Conservation (phyloP, 2,113 vertebrate species). For the Amphilophus citrinellus region DNA sequence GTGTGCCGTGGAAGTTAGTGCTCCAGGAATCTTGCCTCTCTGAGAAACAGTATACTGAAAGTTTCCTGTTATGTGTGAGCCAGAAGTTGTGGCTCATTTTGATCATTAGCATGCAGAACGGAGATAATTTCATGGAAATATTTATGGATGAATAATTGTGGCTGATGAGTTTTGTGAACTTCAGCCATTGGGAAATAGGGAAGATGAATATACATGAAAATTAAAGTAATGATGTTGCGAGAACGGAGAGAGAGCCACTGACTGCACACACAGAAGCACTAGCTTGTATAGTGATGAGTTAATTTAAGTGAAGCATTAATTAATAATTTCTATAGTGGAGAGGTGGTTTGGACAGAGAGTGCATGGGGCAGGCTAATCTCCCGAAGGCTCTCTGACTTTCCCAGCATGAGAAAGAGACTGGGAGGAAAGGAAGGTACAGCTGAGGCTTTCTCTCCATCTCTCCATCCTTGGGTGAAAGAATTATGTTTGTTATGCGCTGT, state of each 20-base stretch:
- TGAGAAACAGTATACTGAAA: neutral
- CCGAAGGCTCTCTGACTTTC: constrained; percentile 16
- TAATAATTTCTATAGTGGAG: constrained; percentile 39
- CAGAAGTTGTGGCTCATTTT: neutral
- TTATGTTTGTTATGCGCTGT: constrained; percentile 25
- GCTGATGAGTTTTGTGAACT: constrained; percentile 24
- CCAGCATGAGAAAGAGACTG: constrained; percentile 9
- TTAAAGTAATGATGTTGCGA: constrained; percentile 9
- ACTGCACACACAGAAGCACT: neutral
- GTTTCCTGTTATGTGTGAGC: neutral
- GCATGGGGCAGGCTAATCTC: constrained; percentile 25
- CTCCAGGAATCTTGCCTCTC: neutral
- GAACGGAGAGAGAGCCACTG: neutral
- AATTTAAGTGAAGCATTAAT: constrained; percentile 41
- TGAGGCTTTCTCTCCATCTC: constrained; percentile 17
- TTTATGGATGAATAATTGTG: constrained; percentile 37
- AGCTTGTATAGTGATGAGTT: constrained; percentile 16
- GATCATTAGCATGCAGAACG: constrained; percentile 20
- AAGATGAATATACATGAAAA: constrained; percentile 3
- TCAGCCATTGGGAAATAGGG: neutral
- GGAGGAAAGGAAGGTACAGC: neutral
- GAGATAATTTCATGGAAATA: constrained; percentile 26
- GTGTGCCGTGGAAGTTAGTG: constrained; percentile 7
- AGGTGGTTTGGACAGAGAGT: constrained; percentile 11
- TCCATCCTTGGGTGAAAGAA: constrained; percentile 11